These are phyloP conservation scores for Plecotus auritus DNA, from an alignment of 2,113 vertebrate genomes.

Conservation along the genomic window DNA sequence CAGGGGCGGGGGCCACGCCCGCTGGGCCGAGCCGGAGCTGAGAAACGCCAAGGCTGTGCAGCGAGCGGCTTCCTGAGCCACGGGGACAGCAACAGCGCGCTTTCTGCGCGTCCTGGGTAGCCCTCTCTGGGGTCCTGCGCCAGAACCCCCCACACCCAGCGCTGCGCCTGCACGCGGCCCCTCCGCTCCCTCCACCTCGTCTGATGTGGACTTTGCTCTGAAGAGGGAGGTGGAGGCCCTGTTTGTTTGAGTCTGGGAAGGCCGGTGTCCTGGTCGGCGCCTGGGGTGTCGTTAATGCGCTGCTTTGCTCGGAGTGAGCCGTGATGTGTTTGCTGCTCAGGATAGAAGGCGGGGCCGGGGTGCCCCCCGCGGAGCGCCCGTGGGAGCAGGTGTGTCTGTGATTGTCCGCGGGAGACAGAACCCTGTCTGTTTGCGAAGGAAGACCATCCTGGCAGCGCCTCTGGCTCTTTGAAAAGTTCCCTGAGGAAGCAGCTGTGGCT, in stretches of 20 bases:
- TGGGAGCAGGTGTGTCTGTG: conserved; percentile 78
- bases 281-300: conserved; percentile 20
- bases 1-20: too few relatives aligned
- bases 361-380: not conserved
- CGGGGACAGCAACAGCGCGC: too few relatives aligned
- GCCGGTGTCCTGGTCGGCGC: conserved; percentile 37
- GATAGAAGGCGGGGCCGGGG: conserved; percentile 63
- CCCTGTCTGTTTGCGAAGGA: conserved; percentile 57
- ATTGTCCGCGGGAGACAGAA: conserved; percentile 68
- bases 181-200: not conserved
- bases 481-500: conserved; percentile 62
- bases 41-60: not conserved
- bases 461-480: conserved; percentile 61
- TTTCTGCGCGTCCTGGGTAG: not conserved
- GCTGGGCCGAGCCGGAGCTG: not conserved
- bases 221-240: conserved; percentile 51
- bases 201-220: conserved; percentile 7
- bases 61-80: not conserved
- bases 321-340: conserved; percentile 43
- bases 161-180: too few relatives aligned
- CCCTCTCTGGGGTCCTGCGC: not conserved
- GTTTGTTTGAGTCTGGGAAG: conserved; percentile 58
- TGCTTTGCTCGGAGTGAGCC: conserved; percentile 16
- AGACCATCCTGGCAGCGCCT: conserved; percentile 47
- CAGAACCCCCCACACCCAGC: not conserved